A percentile compares a stretch with the other conserved stretches of the same genome.
Evolutionary conservation across 2,888 invertebrate species (phyloP).

Genomic region (Crossocerus cetratus): DNA sequence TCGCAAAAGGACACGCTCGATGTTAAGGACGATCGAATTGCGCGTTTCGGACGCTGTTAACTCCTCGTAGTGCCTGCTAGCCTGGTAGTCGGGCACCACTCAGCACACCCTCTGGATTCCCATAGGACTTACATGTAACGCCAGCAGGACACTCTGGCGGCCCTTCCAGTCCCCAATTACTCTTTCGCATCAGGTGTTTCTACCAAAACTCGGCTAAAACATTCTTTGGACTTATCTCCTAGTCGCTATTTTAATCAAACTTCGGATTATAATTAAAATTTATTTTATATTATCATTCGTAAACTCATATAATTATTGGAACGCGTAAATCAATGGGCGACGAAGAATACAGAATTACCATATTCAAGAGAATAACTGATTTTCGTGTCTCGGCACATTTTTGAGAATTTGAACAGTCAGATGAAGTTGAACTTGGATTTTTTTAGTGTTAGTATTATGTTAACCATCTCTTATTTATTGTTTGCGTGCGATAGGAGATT

Average conservation of each 20-base stretch:
- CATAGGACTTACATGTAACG: slow-evolving; percentile 59
- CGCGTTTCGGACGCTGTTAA: slow-evolving; percentile 35
- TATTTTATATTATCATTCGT: neutral
- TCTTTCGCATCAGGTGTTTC: neutral
- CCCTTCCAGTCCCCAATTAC: neutral
- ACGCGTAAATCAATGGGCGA: no score
- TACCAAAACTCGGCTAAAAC: no score
- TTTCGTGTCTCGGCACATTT: neutral
- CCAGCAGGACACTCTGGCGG: slow-evolving; percentile 1
- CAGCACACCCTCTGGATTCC: slow-evolving; percentile 71
- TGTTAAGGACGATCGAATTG: slow-evolving; percentile 39
- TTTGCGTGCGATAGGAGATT: neutral
- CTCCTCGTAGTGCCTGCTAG: slow-evolving; percentile 50
- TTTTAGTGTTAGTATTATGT: neutral
- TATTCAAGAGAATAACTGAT: neutral
- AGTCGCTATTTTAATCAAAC: neutral
- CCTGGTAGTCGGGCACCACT: slow-evolving; percentile 69
- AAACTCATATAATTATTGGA: no score
- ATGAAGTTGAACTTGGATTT: neutral
- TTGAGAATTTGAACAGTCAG: neutral
- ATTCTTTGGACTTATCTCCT: no score
- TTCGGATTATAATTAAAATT: neutral
- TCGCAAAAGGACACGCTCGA: neutral
- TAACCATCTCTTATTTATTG: neutral
- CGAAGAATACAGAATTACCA: no score